Evolutionary conservation across 2,888 invertebrate genomes (phyloP).

Genomic region (Ashinkailepas kermadecensis): DNA sequence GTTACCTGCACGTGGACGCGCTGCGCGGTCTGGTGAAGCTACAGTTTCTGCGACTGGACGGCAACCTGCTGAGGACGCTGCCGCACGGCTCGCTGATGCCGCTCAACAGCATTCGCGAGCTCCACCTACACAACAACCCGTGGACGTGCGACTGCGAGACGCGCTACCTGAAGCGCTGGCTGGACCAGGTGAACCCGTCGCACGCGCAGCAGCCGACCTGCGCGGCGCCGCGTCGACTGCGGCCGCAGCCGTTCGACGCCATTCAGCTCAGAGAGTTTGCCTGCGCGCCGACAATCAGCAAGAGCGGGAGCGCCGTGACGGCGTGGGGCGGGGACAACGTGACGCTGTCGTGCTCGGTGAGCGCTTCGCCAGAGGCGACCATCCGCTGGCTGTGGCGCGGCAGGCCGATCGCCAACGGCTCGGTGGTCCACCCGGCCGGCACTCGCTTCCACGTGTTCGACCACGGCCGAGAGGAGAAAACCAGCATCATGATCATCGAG

Average conservation of each 20-base stretch:
- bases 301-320: constrained; percentile 43
- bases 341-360: constrained; percentile 62
- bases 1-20: constrained; percentile 58
- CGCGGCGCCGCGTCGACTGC: constrained; percentile 33
- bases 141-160: constrained; percentile 75
- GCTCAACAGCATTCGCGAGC: constrained; percentile 60
- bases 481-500: constrained; percentile 43
- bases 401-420: constrained; percentile 25
- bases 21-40: constrained; percentile 65
- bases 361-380: constrained; percentile 62
- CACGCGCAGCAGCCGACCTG: constrained; percentile 36
- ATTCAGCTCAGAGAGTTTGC: constrained; percentile 63
- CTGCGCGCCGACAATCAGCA: constrained; percentile 60
- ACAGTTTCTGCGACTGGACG: constrained; percentile 68
- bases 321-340: constrained; percentile 65
- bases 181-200: constrained; percentile 36
- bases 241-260: neutral
- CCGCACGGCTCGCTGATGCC: constrained; percentile 61
- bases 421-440: constrained; percentile 20
- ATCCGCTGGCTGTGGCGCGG: constrained; percentile 43
- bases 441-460: constrained; percentile 27
- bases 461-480: constrained; percentile 26
- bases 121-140: constrained; percentile 68
- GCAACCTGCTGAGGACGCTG: constrained; percentile 60
- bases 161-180: constrained; percentile 50